These are phyloP conservation scores for Drosophila subpulchrella DNA, from an alignment of 1,140 invertebrate genomes.

Conservation along the genomic window DNA sequence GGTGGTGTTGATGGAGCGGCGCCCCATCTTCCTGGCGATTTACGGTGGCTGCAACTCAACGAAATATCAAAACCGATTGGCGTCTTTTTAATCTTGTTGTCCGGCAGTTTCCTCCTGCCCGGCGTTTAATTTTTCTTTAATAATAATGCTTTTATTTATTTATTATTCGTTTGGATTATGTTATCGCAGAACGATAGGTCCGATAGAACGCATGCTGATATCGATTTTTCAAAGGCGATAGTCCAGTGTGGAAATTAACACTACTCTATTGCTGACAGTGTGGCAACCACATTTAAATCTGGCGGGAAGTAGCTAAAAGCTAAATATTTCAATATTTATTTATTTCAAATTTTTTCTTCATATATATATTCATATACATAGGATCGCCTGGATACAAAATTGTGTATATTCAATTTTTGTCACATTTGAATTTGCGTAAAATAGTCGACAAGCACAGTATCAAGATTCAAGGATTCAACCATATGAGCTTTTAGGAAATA, in stretches of 20 bases:
- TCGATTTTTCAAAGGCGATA: not conserved
- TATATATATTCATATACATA: no score
- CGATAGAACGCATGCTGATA: not conserved
- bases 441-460: no score
- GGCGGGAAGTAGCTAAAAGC: not conserved
- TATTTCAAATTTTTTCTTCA: no score
- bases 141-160: not conserved
- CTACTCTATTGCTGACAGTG: not conserved
- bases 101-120: not conserved
- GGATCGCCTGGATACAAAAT: no score
- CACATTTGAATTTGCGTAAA: no score
- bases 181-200: not conserved
- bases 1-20: conserved; percentile 98
- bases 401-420: no score
- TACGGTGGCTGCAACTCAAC: not conserved
- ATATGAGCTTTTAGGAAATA: no score
- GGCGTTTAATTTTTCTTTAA: not conserved
- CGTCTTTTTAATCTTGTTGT: not conserved
- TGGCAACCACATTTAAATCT: no score
- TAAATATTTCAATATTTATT: no score
- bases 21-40: conserved; percentile 91
- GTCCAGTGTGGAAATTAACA: not conserved
- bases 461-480: no score
- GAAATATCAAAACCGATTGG: not conserved
- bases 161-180: not conserved